These are phyloP conservation scores for Phalacrocorax brasilianus DNA, from an alignment of 2,113 vertebrate genomes.

Conservation along the genomic window DNA sequence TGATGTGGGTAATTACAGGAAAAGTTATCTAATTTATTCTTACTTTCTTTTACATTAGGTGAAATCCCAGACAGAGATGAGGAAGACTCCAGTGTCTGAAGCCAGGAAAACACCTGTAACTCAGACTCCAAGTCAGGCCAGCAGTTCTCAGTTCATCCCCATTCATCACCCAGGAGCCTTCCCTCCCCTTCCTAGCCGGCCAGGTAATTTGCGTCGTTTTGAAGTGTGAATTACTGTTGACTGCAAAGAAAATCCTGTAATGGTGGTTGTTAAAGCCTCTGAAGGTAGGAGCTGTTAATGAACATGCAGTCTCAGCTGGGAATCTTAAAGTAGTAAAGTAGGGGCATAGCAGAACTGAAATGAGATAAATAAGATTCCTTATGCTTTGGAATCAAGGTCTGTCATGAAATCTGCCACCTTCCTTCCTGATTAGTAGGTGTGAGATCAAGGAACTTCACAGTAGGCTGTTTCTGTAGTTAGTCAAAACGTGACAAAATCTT, in stretches of 20 bases:
- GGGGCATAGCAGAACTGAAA: background rate
- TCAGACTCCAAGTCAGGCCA: slow-evolving; percentile 85
- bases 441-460: background rate
- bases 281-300: background rate
- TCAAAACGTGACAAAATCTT: background rate
- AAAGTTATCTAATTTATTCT: background rate
- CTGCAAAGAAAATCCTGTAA: background rate
- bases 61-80: slow-evolving; percentile 88
- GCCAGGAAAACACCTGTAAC: slow-evolving; percentile 91
- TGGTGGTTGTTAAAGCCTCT: background rate
- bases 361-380: background rate
- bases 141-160: slow-evolving; percentile 95
- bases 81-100: slow-evolving; percentile 95
- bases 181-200: slow-evolving; percentile 92
- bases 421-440: background rate
- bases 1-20: background rate
- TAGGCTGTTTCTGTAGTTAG: background rate
- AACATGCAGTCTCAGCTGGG: background rate
- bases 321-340: background rate
- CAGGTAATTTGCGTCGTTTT: slow-evolving; percentile 71
- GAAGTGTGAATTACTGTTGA: background rate
- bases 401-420: background rate
- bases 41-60: slow-evolving; percentile 75
- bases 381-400: background rate
- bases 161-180: slow-evolving; percentile 97